Evolutionary conservation across 2,113 vertebrate species (phyloP).

Genomic region (Varanus salvator): DNA sequence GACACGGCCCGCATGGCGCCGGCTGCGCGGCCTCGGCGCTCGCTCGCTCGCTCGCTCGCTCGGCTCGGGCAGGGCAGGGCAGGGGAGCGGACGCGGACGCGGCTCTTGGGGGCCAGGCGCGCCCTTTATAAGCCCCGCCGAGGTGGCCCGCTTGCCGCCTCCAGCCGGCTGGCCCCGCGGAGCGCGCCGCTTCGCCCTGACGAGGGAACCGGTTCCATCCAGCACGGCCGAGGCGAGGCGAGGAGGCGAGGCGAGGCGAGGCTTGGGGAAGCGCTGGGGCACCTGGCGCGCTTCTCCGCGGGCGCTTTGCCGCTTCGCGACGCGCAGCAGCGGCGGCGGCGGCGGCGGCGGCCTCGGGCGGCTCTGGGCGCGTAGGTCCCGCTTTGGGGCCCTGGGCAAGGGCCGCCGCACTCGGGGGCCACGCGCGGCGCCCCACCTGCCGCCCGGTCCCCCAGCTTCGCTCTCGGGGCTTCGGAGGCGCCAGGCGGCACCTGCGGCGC

Average conservation of each 20-base stretch:
- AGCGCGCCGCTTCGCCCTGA: fast-evolving
- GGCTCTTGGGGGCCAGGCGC: neutral
- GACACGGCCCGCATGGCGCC: neutral
- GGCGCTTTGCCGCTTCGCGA: neutral
- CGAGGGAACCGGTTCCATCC: conserved; percentile 42
- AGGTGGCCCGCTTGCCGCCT: conserved; percentile 36
- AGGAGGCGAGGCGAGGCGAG: neutral
- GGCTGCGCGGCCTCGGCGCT: neutral
- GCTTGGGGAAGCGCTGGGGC: neutral
- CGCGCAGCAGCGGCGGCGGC: no score
- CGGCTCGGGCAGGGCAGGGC: neutral
- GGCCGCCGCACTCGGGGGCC: no score
- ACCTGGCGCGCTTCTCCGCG: neutral
- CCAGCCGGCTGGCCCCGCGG: conserved; percentile 35
- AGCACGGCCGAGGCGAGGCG: neutral
- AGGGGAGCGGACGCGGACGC: neutral
- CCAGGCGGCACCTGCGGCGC: no score
- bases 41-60: fast-evolving
- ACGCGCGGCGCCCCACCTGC: no score
- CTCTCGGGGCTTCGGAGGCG: no score
- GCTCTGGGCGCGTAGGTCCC: no score
- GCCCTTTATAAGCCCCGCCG: neutral
- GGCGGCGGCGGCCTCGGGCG: no score
- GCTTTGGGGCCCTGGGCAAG: no score
- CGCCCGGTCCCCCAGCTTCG: no score